Base-by-base conservation (phyloP, 2,113 vertebrate species). In the Zapornia atra region DNA sequence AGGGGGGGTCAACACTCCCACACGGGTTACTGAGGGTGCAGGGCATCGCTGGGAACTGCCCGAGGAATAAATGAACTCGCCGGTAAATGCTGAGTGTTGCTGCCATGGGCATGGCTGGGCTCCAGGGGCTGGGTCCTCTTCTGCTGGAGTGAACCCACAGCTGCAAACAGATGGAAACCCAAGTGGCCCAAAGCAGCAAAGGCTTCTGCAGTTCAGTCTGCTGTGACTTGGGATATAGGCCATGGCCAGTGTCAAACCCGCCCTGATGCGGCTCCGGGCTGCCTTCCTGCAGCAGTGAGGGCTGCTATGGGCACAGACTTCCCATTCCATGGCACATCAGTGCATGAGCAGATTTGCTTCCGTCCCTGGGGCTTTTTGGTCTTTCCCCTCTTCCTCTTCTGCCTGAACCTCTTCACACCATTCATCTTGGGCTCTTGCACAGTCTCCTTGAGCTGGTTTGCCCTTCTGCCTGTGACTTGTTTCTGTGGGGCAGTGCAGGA, bases 191-290 rank as follows among this genome's bases (percentile, higher is more conserved):
- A 40, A 36, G 1, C 33, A 22, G 44, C 28, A 38, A 28, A 46
- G 12, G 33, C 38, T 68, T 36, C 70, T 61, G 44, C 25, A 19
- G 21, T 2, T 25, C 18, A 14, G 28, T 19, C 13, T 2, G 14
- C 18, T 60, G 11, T 48, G 48, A 12, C 48, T 46, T 46, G 17
- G 40, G 13, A 3, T 36, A 10, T 20, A 56, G 17, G 21, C 50
- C 10, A 10, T 10, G 72, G 65, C 31, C 20, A 17, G 5, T 1
- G 20, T 10, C 6, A 15, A 20, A 10, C 8, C 5, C 1, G 14
- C 6, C 15, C 4, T 3, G 21, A 1, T 1, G 6, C 13, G 46
- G 2, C 53, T 15, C 19, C 5, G 1, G 36, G 25, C 68, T 15
- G 40, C 24, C 33, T 16, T 26, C 13, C 40, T 33, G n/a, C 59